A percentile compares a stretch with the other conserved stretches of the same genome.
Conservation (phyloP, 35 echinoderm and acorn worm species). For the Chiridota heheva region DNA sequence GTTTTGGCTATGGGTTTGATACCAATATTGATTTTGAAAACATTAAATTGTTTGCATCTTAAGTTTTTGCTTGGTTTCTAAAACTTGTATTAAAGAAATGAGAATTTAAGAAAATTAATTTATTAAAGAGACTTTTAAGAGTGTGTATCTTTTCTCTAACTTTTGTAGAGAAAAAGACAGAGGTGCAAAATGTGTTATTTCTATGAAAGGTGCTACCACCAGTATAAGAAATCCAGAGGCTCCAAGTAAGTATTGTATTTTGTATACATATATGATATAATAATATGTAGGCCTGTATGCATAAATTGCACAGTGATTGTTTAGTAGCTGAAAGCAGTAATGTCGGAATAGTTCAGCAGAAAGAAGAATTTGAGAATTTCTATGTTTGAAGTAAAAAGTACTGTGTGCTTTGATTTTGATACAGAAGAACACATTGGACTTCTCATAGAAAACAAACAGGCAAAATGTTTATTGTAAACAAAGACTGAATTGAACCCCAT, state of each 20-base stretch:
- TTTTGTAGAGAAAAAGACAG: slow-evolving; percentile 69
- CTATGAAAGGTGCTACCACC: slow-evolving; percentile 56
- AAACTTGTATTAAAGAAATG: neutral
- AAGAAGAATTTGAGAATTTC: neutral
- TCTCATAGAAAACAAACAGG: no score
- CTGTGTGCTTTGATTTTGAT: neutral
- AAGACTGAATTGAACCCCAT: no score
- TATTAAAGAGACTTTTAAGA: neutral
- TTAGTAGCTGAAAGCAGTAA: neutral
- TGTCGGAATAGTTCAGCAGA: neutral
- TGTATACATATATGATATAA: neutral
- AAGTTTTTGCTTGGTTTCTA: neutral
- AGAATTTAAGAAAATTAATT: neutral
- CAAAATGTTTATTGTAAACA: no score
- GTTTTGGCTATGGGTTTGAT: neutral
- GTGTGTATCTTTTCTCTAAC: neutral
- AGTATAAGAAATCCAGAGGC: slow-evolving; percentile 56
- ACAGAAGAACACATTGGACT: neutral
- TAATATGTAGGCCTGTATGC: neutral
- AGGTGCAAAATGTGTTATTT: slow-evolving; percentile 66
- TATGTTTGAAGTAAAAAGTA: neutral
- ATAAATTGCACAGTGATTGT: neutral
- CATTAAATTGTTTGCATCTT: neutral
- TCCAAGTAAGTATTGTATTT: slow-evolving; percentile 20
- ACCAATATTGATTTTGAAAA: neutral